Base-by-base conservation (phyloP, 2,888 invertebrate genomes). In the Pollenia griseotomentosa region DNA sequence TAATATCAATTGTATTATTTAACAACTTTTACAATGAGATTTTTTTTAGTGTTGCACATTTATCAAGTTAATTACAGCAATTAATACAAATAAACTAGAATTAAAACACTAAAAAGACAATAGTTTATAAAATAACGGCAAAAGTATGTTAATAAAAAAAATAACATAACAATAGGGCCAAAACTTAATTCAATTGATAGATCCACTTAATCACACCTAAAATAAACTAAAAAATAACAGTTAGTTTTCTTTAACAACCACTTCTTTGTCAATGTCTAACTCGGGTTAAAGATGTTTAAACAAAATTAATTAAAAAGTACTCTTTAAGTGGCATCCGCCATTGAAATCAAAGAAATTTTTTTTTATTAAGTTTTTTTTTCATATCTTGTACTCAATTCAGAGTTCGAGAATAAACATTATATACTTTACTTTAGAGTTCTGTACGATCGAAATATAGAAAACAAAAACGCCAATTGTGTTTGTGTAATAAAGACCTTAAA, bases 261-360 rank as follows among this genome's bases (percentile, higher is more conserved):
- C 40, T 61, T 48, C 33, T 68, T n/a, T 19, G 40, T 74, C 61
- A 74, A 74, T 40, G 74, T 51, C 40, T 63, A 48, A 4, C 19
- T 48, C 0, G 33, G 11, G 12, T 59, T 59, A 19, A 12, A 61
- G 57, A 66, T 66, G 66, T 3, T 59, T 33, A 23, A 10, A 23
- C 23, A 44, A 53, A 53, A n/a, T 16, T 44, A 44, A 63, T 8
- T 46, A 65, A 23, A 65, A 44, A 46, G 10, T 23, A 23, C 7
- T 19, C 73, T 33, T 44, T 19, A 59, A 57, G 46, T 57, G 46
- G n/a, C 73, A 73, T 33, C 19, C 14, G 46, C 46, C 44, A 59
- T 46, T 57, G 10, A 46, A 59, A 59, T 59, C 14, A 19, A 73
- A 23, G 1, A n/a, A 33, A 33, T 19, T 33, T 33, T 6, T 33